Conservation (phyloP, 1,140 invertebrate genomes). For the Nasonia longicornis region DNA sequence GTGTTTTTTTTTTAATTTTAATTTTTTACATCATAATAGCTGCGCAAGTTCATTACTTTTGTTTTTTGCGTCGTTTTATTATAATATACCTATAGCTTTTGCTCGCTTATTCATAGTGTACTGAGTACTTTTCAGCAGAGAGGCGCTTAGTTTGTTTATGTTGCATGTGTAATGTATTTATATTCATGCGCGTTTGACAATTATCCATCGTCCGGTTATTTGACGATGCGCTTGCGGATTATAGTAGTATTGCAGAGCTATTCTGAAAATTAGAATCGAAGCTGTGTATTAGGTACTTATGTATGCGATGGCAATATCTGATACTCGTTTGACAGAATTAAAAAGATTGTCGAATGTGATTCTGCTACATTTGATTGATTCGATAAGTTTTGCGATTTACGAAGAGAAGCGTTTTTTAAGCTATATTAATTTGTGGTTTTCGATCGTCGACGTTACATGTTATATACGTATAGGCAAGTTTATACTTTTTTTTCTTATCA, state of each 20-base stretch:
- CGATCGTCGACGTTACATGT: not conserved
- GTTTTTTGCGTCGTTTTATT: not conserved
- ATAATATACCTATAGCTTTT: not conserved
- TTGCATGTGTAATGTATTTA: not conserved
- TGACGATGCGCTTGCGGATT: not conserved
- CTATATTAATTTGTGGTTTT: not conserved
- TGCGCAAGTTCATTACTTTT: not conserved
- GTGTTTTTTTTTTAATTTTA: not conserved
- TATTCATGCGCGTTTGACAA: not conserved
- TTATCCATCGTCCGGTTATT: not conserved
- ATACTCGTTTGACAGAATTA: not conserved
- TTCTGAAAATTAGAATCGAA: not conserved
- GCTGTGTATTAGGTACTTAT: too few species aligned
- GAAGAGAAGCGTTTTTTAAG: not conserved
- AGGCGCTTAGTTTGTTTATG: not conserved
- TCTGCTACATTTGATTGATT: not conserved
- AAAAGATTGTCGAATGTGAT: slow-evolving; percentile 23
- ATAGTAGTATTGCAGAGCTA: not conserved
- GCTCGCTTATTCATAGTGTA: not conserved
- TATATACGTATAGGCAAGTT: not conserved
- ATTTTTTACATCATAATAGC: not conserved
- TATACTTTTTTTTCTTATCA: slow-evolving; percentile 9
- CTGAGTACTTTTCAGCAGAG: not conserved
- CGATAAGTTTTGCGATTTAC: not conserved
- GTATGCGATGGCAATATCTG: too few species aligned